Evolutionary conservation across 2,797 vertebrate species (phyloP).

Genomic region (Naso thynnoides): DNA sequence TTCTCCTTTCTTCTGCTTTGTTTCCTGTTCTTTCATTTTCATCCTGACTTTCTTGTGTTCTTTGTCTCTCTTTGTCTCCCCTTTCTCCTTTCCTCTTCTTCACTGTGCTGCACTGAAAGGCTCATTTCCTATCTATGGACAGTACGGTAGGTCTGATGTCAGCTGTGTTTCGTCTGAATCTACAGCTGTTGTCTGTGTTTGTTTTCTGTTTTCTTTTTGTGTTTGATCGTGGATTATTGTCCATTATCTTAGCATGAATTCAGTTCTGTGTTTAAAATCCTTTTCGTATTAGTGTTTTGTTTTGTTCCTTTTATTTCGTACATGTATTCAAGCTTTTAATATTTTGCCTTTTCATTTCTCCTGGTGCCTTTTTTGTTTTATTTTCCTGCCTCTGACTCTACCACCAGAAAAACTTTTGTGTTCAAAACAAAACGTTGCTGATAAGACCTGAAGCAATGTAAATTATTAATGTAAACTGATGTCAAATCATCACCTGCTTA

Average conservation of each 20-base stretch:
- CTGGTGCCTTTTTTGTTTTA: constrained; percentile 7
- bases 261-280: background rate
- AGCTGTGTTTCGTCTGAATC: constrained; percentile 36
- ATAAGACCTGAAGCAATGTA: too few species aligned
- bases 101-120: constrained; percentile 81
- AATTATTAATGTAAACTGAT: too few species aligned
- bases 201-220: constrained; percentile 16
- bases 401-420: background rate
- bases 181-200: constrained; percentile 13
- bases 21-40: constrained; percentile 41
- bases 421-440: too few species aligned
- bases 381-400: background rate
- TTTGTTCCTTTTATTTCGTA: constrained; percentile 1
- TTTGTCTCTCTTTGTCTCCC: constrained; percentile 32
- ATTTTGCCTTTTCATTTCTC: constrained; percentile 25
- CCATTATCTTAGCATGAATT: constrained; percentile 11
- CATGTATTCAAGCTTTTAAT: background rate
- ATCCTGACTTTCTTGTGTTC: constrained; percentile 46
- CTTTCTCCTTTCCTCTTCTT: constrained; percentile 30
- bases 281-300: background rate
- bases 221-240: constrained; percentile 27
- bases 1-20: constrained; percentile 34
- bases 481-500: too few species aligned
- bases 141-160: constrained; percentile 84
- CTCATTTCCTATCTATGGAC: constrained; percentile 88